Base-by-base conservation (phyloP, 1,140 invertebrate species). In the Anthonomus grandis region DNA sequence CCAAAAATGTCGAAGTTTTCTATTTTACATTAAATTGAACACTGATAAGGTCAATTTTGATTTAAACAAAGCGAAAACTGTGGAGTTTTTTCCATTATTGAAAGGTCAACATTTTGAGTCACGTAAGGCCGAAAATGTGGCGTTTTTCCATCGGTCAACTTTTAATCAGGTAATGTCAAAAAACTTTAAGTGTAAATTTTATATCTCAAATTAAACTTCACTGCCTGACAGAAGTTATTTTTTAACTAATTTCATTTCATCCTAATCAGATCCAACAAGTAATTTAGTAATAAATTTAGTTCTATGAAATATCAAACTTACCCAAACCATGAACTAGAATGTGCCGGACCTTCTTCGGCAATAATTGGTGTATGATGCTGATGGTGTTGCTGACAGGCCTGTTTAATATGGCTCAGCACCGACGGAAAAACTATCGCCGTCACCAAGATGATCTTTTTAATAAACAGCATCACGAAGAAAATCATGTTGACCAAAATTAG, bases 391-490 rank as follows among this genome's bases (percentile, higher is more conserved):
- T 62, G 59, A 49, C 61, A 64, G 17, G 59, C 58, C 8, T 62
- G 49, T 37, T 65, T 62, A 21, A 63, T 59, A 49, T 68, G 63
- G 15, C 59, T 78, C 2, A 86, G 65, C 24, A 86, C 62, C 17
- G 81, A 78, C 0, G 85, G 83, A 4, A 83, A 64, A 18, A 85
- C 69, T 15, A 86, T 57, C 0, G 83, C 83, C 1, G 78, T 83
- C 0, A 85, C 59, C 2, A 86, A 69, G 6, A 86, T 69, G 6
- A 87, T 69, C 59, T 86, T 87, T 73, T 87, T 87, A 52, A 86
- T 84, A 60, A 85, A 76, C 53, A 86, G 76, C 1, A 86, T 80
- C 2, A 78, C 77, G 3, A 86, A 68, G 9, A 86, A 76, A 9
- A 86, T 79, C 0, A 85, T 81, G 4, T 83, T 71, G 2, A 86